Evolutionary conservation across 2,888 invertebrate species (phyloP), one percentile per base, ranked within the genome.

Genomic region (Linnaemya tessellans): DNA sequence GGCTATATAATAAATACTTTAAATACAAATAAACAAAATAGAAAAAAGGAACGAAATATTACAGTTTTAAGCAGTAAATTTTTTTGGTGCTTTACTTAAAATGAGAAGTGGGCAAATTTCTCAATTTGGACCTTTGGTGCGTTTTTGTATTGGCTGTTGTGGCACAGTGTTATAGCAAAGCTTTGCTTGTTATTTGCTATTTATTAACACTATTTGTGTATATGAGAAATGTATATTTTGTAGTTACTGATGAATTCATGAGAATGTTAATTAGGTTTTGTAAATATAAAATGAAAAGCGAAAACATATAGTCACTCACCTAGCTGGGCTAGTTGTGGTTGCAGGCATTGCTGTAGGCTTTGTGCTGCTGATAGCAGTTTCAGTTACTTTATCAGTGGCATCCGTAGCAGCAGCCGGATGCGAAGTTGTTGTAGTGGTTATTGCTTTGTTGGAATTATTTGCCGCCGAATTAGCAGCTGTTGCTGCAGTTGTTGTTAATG

Each of bases 281-380:
- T 30, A 2, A 9, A 1, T 38, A 20, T 54, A 25, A 56, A 58
- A 22, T 30, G 30, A 30, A 54, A 58, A 30, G 8, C 9, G 54
- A 38, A 8, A 46, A 41, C 7, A 15, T 9, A 20, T 8, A 20
- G 22, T 11, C 11, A 74, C 83, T 67, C 25, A 84, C 83, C 73
- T 56, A 11, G 58, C 9, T 5, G 71, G 1, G n/a, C 54, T 13
- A 41, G 35, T 67, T 20, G 58, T 64, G 2, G 38, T 25, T n/a
- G 60, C 0, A 10, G 68, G 7, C 3, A 54, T 41, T 22, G 64
- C 7, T 15, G 5, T 30, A 13, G 54, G 35, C 8, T 15, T 11
- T 8, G 67, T 20, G 41, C n/a, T 20, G 9, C 20, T 8, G 35
- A 56, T 13, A 18, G 77, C 4, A 4, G 64, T 25, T 43, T 65